phyloP scores from a whole-genome alignment of 2,888 invertebrate genomes.

The Drosophila fulvimacula region DNA sequence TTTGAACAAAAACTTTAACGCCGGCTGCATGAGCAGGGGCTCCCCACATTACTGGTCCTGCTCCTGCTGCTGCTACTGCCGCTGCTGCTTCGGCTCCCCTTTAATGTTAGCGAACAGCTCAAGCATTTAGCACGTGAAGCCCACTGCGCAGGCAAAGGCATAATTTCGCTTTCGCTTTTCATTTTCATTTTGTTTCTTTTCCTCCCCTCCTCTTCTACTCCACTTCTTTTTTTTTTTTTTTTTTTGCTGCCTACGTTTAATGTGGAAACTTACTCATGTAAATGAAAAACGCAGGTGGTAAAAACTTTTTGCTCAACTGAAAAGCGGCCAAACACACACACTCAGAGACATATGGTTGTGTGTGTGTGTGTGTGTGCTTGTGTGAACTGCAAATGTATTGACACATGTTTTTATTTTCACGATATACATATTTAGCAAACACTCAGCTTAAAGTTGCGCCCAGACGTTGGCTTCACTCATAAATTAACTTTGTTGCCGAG shows the following conservation, averaged over 20 bases:
- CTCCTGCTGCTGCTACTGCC: neutral
- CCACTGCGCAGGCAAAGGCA: slow-evolving; percentile 48
- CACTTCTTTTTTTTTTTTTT: neutral
- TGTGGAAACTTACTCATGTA: slow-evolving; percentile 78
- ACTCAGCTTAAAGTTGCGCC: slow-evolving; percentile 39
- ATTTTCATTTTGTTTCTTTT: slow-evolving; percentile 30
- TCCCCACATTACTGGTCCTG: too few relatives aligned
- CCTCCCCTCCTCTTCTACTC: neutral
- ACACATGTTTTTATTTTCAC: slow-evolving; percentile 57
- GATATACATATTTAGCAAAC: slow-evolving; percentile 49
- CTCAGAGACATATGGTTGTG: neutral
- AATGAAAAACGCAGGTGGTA: slow-evolving; percentile 75
- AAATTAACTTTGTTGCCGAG: slow-evolving; percentile 60
- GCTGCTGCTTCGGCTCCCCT: neutral
- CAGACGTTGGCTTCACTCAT: slow-evolving; percentile 38
- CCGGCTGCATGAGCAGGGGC: neutral
- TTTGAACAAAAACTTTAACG: slow-evolving; percentile 43
- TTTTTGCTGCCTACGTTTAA: slow-evolving; percentile 51
- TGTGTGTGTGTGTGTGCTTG: slow-evolving; percentile 1
- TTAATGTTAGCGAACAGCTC: neutral
- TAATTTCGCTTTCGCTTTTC: slow-evolving; percentile 64
- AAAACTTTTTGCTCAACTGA: slow-evolving; percentile 58
- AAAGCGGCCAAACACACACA: slow-evolving; percentile 31
- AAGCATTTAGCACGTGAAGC: slow-evolving; percentile 24
- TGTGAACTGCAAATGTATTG: slow-evolving; percentile 48